A percentile compares a stretch with the other conserved stretches of the same genome.
Evolutionary conservation across 2,797 vertebrate genomes (phyloP).

Genomic region (Smutsia temminckii): DNA sequence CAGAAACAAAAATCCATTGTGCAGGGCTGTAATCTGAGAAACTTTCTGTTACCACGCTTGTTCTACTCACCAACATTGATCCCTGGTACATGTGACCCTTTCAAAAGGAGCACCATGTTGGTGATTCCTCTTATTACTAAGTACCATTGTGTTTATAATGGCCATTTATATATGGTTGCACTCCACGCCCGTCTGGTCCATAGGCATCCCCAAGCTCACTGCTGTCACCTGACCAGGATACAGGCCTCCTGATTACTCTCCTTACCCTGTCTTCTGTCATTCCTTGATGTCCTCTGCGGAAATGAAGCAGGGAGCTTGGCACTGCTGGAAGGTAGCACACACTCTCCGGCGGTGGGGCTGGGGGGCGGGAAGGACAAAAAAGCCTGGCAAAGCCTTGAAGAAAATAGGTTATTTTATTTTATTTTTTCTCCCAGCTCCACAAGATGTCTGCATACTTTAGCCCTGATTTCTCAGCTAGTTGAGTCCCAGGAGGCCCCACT

Average conservation of each 20-base stretch:
- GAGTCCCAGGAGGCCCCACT: conserved; percentile 91
- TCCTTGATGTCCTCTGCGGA: conserved; percentile 1
- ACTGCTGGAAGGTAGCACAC: conserved; percentile 82
- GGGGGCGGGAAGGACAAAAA: conserved; percentile 78
- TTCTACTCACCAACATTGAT: conserved; percentile 74
- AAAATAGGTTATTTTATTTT: conserved; percentile 80
- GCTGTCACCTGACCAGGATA: conserved; percentile 43
- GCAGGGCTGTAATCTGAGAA: conserved; percentile 70
- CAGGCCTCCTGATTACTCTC: conserved; percentile 49
- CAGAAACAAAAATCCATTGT: conserved; percentile 69
- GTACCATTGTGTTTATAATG: conserved; percentile 58
- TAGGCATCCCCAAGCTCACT: neutral
- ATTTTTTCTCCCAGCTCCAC: conserved; percentile 69
- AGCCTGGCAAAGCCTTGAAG: conserved; percentile 87
- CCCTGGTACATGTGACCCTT: conserved; percentile 62
- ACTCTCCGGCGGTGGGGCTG: conserved; percentile 80
- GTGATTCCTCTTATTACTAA: conserved; percentile 70
- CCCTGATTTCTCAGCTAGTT: conserved; percentile 93
- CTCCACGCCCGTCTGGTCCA: conserved; percentile 51
- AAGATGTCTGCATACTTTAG: conserved; percentile 83
- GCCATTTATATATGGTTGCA: conserved; percentile 58
- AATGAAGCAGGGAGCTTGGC: conserved; percentile 29
- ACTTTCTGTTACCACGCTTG: conserved; percentile 56
- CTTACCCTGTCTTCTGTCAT: conserved; percentile 57
- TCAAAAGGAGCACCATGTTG: conserved; percentile 63